Percentiles rank a stretch among this genome's conserved stretches.
phyloP scores from a whole-genome alignment of 2,113 vertebrate genomes.

The Chloropsis hardwickii region DNA sequence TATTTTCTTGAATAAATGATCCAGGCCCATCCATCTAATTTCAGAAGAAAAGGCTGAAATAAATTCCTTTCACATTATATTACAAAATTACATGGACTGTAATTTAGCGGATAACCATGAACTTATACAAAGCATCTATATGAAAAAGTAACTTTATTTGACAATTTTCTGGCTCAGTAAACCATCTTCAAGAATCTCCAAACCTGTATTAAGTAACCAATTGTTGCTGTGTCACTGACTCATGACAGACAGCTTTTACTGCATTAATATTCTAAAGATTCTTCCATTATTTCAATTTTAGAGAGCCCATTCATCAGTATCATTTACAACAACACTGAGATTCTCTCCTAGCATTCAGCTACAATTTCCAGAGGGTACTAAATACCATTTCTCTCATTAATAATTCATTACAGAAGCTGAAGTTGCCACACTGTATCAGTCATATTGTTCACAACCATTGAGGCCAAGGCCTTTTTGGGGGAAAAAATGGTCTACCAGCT shows the following conservation, averaged over 20 bases:
- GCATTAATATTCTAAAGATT: not conserved
- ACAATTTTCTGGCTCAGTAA: conserved; percentile 10
- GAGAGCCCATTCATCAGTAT: not conserved
- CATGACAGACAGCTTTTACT: not conserved
- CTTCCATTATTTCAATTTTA: not conserved
- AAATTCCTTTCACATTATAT: not conserved
- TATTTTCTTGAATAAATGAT: not conserved
- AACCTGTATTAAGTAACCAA: not conserved
- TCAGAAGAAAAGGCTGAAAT: not conserved
- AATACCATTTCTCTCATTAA: not conserved
- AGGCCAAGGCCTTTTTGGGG: rapidly evolving
- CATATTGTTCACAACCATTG: not conserved
- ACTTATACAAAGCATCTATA: not conserved
- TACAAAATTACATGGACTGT: not conserved
- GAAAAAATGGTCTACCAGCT: not conserved
- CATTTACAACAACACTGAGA: not conserved
- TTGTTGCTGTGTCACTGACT: not conserved
- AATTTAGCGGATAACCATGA: not conserved
- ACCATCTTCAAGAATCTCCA: not conserved
- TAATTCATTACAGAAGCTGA: not conserved
- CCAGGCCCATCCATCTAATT: not conserved
- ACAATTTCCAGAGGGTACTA: not conserved
- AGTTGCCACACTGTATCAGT: not conserved
- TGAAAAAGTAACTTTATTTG: not conserved
- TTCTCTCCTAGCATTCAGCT: not conserved